A percentile compares a stretch with the other conserved stretches of the same genome.
phyloP scores from a whole-genome alignment of 2,888 invertebrate species.

The Melieria crassipennis region DNA sequence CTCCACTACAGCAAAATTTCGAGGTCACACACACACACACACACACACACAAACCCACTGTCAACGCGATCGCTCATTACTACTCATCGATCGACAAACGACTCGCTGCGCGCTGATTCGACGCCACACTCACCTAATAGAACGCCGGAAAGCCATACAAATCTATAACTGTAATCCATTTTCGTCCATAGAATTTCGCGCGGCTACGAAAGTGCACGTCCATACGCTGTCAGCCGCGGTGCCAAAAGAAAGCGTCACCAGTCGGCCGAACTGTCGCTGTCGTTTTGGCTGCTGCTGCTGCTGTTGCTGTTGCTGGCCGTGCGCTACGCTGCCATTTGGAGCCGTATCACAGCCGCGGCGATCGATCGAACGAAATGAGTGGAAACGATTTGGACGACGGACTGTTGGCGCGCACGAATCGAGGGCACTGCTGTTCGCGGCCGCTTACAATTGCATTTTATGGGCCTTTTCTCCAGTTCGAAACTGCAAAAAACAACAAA shows the following conservation, averaged over 20 bases:
- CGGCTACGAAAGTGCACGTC: constrained; percentile 14
- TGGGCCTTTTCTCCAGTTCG: too few relatives aligned
- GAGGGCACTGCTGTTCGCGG: too few relatives aligned
- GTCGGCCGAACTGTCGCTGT: not conserved
- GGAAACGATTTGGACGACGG: too few relatives aligned
- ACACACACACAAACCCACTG: not conserved
- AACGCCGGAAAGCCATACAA: constrained; percentile 55
- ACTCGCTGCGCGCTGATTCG: not conserved
- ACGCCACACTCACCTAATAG: constrained; percentile 51
- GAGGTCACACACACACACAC: not conserved
- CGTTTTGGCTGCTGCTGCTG: not conserved
- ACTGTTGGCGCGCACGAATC: too few relatives aligned
- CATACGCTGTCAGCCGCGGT: constrained; percentile 10
- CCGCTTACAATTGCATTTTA: too few relatives aligned
- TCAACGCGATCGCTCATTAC: too few relatives aligned
- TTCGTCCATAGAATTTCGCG: constrained; percentile 49
- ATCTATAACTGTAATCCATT: constrained; percentile 56
- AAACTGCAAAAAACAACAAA: too few relatives aligned
- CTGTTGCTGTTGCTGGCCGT: not conserved
- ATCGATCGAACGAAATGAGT: too few relatives aligned
- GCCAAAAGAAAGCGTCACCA: not conserved
- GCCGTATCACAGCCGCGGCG: not conserved
- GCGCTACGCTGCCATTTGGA: constrained; percentile 10
- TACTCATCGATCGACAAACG: too few relatives aligned
- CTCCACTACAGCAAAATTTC: too few relatives aligned